These are phyloP conservation scores for Microchirus variegatus DNA, from an alignment of 2,797 vertebrate genomes.

Conservation along the genomic window DNA sequence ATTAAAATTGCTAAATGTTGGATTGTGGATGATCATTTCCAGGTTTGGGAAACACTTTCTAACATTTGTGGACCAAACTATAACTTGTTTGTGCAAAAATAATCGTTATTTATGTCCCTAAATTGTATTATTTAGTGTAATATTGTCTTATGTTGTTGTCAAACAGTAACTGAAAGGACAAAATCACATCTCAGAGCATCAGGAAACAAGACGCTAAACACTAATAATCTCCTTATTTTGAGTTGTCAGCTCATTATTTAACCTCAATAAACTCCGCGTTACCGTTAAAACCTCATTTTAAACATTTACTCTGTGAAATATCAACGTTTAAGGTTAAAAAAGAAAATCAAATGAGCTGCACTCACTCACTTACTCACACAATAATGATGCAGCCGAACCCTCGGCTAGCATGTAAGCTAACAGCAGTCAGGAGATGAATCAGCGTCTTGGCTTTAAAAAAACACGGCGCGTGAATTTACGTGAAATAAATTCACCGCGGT, in stretches of 20 bases:
- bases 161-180: background rate
- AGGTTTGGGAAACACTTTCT: no score
- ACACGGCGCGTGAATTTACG: fast-evolving
- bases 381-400: background rate
- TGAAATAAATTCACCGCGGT: background rate
- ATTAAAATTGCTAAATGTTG: no score
- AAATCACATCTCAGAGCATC: background rate
- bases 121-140: no score
- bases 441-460: background rate
- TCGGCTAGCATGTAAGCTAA: slow-evolving; percentile 28
- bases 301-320: background rate
- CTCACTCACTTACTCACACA: background rate
- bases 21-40: no score
- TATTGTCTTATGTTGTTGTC: no score
- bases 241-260: slow-evolving; percentile 20
- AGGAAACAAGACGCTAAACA: slow-evolving; percentile 1
- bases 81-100: no score
- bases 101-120: no score
- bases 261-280: background rate
- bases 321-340: background rate
- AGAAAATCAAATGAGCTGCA: background rate
- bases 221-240: background rate
- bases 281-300: background rate
- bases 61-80: no score
- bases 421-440: background rate